Evolutionary conservation across 2,888 invertebrate species (phyloP), one percentile per base, ranked within the genome.

Genomic region (Cephus sareptanus): DNA sequence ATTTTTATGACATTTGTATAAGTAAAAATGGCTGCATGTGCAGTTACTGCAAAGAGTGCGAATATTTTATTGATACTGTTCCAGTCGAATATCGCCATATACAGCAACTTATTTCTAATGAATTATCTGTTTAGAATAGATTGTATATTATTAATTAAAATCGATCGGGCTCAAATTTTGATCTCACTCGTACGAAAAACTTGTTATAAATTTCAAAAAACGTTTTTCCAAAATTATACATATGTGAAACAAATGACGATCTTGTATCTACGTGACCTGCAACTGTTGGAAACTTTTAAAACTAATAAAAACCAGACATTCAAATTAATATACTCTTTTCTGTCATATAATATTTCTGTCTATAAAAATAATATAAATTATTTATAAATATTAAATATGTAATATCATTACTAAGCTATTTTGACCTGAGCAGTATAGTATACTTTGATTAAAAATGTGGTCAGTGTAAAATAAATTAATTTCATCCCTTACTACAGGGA

Each of bases 31-130:
- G 76, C 75, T 34, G 80, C 77, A 31, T 83, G 81, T 13, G 79
- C 6, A 69, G 78, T 69, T 34, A 79, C 76, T 31, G 81, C 78
- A 4, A 79, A 15, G 4, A 82, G 15, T 75, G 79, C 37, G 11
- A 75, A 76, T 9, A 31, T 76, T 0, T 80, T 75, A 78, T 82
- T 79, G 34, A 81, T 79, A 74, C 77, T 69, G 11, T 77, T 71
- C 81, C 82, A 83, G 34, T 82, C 79, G 34, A 83, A 75, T 31
- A 81, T 33, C 15, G 81, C 80, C 83, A 83, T 83, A 70, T 13
- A 9, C 34, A 2, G 34, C 3, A 70, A 69, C 6, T 68, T 37
- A 77, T 37, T 40, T 73, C 33, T 75, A 40, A 71, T 77, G 74
- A 23, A 56, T 56, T 56, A 23, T 56, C 2, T 23, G 23, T 1